Base-by-base conservation (phyloP, 2,113 vertebrate species). In the Nesogale talazaci region DNA sequence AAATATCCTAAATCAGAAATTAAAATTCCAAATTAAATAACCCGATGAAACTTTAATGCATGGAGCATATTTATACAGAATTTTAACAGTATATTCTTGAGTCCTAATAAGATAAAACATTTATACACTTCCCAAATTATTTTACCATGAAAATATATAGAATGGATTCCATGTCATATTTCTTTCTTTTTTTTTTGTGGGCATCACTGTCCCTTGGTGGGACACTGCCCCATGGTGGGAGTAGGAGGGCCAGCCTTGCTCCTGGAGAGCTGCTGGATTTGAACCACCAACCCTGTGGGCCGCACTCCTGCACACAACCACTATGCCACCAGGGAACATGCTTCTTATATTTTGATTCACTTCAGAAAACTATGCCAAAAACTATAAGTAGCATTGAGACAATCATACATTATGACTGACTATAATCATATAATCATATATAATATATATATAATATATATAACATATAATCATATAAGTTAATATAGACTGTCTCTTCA, bases 11-110 rank as follows among this genome's bases (percentile, higher is more conserved):
- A 80, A 4, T 88, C 52, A 76, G 38, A 94, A 91, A 82, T 74
- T 29, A 81, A 78, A 25, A 38, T 14, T 15, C 52, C 72, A 59
- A 76, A 20, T 56, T 91, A 3, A 67, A 85, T 91, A 56, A 52
- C 7, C 16, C 75, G 75, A 87, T 42, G 12, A 77, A 46, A 72
- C 29, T 96, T 92, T 90, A 88, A 75, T 38, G 91, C 22, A 52
- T 72, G 19, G 16, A 65, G 0, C 1, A 36, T 63, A 72, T 59
- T 76, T 74, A 87, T 42, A 87, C 1, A 46, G 16, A 92, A 75
- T 89, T 75, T 57, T 46, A 89, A 38, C 75, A 69, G 42, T 27
- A 31, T 16, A 1, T 4, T 34, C 22, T 36, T 14, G 69, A 75
- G 65, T 88, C 5, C 29, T 77, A 77, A 7, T 77, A 77, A 46